Conservation (phyloP, 2,888 invertebrate species). For the Scaptomyza parva region DNA sequence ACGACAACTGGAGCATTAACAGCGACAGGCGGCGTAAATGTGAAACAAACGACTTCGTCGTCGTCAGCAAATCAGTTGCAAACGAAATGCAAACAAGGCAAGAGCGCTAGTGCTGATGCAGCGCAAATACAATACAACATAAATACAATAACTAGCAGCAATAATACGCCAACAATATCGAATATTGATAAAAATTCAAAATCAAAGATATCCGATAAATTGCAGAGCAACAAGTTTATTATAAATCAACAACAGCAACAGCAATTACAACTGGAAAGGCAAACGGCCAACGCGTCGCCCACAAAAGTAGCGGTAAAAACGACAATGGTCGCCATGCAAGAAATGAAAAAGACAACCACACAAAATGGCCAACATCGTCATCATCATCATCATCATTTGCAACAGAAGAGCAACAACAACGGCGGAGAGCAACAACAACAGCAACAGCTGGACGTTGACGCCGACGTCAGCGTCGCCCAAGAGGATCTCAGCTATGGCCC, state of each 20-base stretch:
- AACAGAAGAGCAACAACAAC: slow-evolving; percentile 21
- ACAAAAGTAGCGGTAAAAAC: slow-evolving; percentile 75
- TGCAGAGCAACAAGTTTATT: slow-evolving; percentile 82
- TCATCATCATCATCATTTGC: slow-evolving; percentile 55
- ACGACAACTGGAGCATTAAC: slow-evolving; percentile 73
- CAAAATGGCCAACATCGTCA: slow-evolving; percentile 78
- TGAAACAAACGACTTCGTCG: slow-evolving; percentile 61
- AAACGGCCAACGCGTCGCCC: slow-evolving; percentile 53
- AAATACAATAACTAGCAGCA: slow-evolving; percentile 8
- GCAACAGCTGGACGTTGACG: slow-evolving; percentile 28
- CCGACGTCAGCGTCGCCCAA: slow-evolving; percentile 26
- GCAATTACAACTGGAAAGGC: slow-evolving; percentile 51
- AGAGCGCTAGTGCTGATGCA: slow-evolving; percentile 68
- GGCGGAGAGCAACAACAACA: slow-evolving; percentile 11
- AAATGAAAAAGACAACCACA: slow-evolving; percentile 83
- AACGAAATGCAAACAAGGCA: slow-evolving; percentile 83
- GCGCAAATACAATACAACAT: slow-evolving; percentile 15
- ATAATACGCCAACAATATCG: slow-evolving; percentile 31
- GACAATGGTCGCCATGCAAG: slow-evolving; percentile 86
- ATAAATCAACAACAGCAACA: slow-evolving; percentile 76
- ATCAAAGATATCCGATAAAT: slow-evolving; percentile 81
- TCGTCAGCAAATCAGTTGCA: slow-evolving; percentile 82
- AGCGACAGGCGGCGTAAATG: slow-evolving; percentile 42
- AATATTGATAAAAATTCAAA: slow-evolving; percentile 58
- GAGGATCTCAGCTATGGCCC: slow-evolving; percentile 96